Evolutionary conservation across 2,797 vertebrate genomes (phyloP).

Genomic region (Poliocrania exsul): DNA sequence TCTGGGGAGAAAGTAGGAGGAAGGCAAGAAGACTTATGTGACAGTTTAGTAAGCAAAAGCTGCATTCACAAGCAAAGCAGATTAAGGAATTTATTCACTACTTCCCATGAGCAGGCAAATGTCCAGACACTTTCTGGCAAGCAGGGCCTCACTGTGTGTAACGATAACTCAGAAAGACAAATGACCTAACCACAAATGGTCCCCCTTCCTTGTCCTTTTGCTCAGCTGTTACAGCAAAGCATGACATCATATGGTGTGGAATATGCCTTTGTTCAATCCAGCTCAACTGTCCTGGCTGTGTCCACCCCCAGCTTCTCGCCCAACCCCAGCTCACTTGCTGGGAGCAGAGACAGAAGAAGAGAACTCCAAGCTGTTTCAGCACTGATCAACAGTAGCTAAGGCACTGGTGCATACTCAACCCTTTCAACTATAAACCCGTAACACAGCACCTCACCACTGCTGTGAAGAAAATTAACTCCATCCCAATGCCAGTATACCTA

Average conservation of each 20-base stretch:
- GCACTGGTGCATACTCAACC: not conserved
- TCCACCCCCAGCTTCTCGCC: not conserved
- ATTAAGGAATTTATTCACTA: not conserved
- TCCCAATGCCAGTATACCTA: not conserved
- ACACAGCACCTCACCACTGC: not conserved
- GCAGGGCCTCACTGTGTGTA: rapidly evolving
- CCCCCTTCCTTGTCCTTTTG: not conserved
- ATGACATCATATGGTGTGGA: not conserved
- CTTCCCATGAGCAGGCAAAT: not conserved
- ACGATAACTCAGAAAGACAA: not conserved
- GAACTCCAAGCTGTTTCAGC: not conserved
- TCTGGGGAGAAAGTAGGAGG: not conserved
- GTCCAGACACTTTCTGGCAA: not conserved
- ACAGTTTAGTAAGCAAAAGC: not conserved
- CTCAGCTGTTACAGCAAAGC: not conserved
- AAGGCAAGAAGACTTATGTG: not conserved
- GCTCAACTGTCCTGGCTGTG: not conserved
- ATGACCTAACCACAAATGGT: not conserved
- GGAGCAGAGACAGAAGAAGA: not conserved
- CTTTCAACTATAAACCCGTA: not conserved
- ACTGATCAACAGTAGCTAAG: not conserved
- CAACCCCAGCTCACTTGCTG: not conserved
- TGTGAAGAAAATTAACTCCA: not conserved
- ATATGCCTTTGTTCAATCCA: not conserved
- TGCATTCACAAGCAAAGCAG: not conserved